Evolutionary conservation across 1,140 invertebrate species (phyloP).

Genomic region (Sitobion miscanthi): DNA sequence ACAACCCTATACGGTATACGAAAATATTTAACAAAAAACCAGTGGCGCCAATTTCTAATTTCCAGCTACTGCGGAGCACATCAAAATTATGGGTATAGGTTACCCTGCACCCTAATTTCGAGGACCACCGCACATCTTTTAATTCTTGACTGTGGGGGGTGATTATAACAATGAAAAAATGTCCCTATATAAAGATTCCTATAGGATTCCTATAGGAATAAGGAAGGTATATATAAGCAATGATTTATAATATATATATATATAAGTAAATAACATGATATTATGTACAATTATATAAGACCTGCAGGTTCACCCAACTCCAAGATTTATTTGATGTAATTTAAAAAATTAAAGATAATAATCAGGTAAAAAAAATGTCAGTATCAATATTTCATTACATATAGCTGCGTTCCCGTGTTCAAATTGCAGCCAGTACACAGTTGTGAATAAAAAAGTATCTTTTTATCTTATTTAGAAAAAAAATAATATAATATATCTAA

Average conservation of each 20-base stretch:
- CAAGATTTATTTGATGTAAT: not conserved
- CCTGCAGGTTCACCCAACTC: not conserved
- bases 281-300: not conserved
- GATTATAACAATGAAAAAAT: not conserved
- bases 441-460: too few species aligned
- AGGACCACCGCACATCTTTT: not conserved
- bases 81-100: not conserved
- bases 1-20: not conserved
- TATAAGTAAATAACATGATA: not conserved
- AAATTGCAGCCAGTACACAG: not conserved
- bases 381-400: not conserved
- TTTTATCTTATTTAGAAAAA: too few species aligned
- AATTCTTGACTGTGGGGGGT: not conserved
- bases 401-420: not conserved
- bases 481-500: too few species aligned
- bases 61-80: not conserved
- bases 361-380: not conserved
- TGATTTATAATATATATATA: not conserved
- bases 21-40: not conserved
- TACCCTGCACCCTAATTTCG: not conserved
- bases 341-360: not conserved
- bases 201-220: not conserved
- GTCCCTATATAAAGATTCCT: not conserved
- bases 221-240: not conserved
- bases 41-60: not conserved